Conservation (phyloP, 1,140 invertebrate genomes). For the Drosophila elegans region DNA sequence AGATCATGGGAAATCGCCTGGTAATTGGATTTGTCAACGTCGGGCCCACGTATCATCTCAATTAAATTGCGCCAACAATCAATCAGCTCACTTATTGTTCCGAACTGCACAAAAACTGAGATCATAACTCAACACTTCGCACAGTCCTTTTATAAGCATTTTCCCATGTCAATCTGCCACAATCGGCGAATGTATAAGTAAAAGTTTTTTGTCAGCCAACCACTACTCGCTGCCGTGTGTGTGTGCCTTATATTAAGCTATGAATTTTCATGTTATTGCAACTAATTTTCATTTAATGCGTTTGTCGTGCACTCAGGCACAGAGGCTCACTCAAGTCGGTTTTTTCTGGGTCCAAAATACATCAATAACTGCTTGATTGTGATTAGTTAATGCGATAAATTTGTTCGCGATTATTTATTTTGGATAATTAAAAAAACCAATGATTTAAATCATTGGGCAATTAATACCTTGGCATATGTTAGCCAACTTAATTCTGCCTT, state of each 20-base stretch:
- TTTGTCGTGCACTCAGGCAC: constrained; percentile 15
- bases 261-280: constrained; percentile 82
- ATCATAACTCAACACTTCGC: constrained; percentile 62
- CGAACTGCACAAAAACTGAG: constrained; percentile 22
- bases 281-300: constrained; percentile 73
- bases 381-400: too few relatives aligned
- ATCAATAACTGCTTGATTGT: too few relatives aligned
- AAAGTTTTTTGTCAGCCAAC: constrained; percentile 49
- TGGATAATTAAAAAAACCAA: too few relatives aligned
- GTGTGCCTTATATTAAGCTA: constrained; percentile 68
- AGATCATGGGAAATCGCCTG: constrained; percentile 38
- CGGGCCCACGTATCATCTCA: constrained; percentile 35
- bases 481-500: too few relatives aligned
- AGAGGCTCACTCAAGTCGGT: constrained; percentile 9
- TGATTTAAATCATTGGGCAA: too few relatives aligned
- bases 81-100: constrained; percentile 66
- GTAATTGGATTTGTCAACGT: constrained; percentile 35
- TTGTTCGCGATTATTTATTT: too few relatives aligned
- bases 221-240: constrained; percentile 20
- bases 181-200: constrained; percentile 58
- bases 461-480: too few relatives aligned
- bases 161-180: constrained; percentile 76
- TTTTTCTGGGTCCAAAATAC: rapidly evolving
- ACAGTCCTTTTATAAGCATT: constrained; percentile 75
- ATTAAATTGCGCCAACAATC: constrained; percentile 43